These are phyloP conservation scores for Leptinotarsa undecemlineata DNA, from an alignment of 1,140 invertebrate genomes.

Conservation along the genomic window DNA sequence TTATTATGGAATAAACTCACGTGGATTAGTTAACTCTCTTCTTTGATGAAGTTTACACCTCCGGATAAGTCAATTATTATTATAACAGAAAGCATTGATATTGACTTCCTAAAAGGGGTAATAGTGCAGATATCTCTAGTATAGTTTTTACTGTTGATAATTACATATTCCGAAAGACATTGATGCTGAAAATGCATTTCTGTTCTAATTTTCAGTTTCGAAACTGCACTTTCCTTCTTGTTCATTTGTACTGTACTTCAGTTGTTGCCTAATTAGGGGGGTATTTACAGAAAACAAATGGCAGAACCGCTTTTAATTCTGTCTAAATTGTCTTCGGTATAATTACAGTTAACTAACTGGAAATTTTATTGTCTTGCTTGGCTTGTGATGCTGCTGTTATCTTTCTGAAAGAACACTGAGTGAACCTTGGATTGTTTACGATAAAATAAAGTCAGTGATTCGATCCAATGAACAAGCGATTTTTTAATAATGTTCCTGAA, in stretches of 20 bases:
- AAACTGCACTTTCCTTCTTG: background rate
- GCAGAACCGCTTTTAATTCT: background rate
- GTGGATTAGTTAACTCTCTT: too few species aligned
- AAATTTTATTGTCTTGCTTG: background rate
- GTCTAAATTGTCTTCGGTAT: background rate
- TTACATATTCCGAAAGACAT: too few species aligned
- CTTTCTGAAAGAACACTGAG: background rate
- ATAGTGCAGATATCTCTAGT: too few species aligned
- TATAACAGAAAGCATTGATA: too few species aligned
- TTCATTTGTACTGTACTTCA: background rate
- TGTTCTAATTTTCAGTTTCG: background rate
- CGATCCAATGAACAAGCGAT: too few species aligned
- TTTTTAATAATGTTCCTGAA: too few species aligned
- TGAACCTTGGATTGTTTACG: background rate
- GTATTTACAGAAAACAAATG: background rate
- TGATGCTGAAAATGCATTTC: conserved; percentile 18
- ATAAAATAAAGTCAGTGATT: background rate
- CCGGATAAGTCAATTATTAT: too few species aligned
- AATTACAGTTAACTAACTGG: background rate
- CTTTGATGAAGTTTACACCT: too few species aligned
- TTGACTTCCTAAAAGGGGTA: too few species aligned
- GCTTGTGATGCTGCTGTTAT: background rate
- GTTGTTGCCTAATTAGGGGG: background rate
- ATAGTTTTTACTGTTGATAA: too few species aligned
- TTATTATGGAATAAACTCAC: too few species aligned